Conservation (phyloP, 2,888 invertebrate species). For the Yponomeuta cagnagella region DNA sequence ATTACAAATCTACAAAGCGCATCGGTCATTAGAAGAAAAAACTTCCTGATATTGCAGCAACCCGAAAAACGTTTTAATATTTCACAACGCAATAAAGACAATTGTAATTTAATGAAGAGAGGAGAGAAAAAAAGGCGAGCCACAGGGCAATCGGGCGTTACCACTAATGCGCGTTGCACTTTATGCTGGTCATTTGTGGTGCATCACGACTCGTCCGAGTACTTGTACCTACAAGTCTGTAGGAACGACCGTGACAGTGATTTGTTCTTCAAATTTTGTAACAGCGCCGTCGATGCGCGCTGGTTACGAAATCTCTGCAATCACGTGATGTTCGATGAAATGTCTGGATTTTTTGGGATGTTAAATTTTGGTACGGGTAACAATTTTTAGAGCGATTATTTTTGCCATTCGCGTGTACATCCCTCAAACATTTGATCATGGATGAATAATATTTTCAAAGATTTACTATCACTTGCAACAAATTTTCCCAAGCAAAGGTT, state of each 20-base stretch:
- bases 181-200: conserved; percentile 48
- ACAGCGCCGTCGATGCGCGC: neutral
- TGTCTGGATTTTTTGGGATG: neutral
- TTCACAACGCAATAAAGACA: conserved; percentile 53
- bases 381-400: neutral
- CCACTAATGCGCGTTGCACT: conserved; percentile 53
- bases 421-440: neutral
- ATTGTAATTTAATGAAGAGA: conserved; percentile 36
- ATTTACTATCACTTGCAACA: no score
- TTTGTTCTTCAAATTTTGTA: conserved; percentile 11
- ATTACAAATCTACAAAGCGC: neutral
- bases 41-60: neutral
- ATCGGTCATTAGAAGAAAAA: neutral
- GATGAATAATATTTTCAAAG: no score
- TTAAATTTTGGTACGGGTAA: neutral
- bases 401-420: neutral
- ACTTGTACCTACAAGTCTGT: neutral
- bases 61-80: conserved; percentile 35
- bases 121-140: conserved; percentile 23
- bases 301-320: conserved; percentile 7
- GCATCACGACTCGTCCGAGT: conserved; percentile 49
- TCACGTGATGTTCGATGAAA: neutral
- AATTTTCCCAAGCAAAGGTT: conserved; percentile 15
- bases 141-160: conserved; percentile 47
- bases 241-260: conserved; percentile 12